These are phyloP conservation scores for Aphodius sticticus DNA, from an alignment of 2,888 invertebrate species.

Conservation along the genomic window DNA sequence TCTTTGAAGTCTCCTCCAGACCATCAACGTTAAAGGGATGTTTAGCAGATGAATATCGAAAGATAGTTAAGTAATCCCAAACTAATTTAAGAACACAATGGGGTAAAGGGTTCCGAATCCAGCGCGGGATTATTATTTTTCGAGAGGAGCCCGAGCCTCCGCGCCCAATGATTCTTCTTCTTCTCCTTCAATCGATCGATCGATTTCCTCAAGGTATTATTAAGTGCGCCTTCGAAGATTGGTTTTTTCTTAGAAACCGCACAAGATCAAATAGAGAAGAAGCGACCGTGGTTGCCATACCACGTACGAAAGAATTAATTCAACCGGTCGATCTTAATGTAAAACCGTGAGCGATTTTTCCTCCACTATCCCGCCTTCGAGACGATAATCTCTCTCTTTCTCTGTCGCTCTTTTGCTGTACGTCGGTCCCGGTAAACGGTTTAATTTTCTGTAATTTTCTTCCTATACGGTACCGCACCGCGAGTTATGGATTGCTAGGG, in stretches of 20 bases:
- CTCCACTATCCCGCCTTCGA: not conserved
- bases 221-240: conserved; percentile 20
- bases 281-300: not conserved
- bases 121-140: conserved; percentile 22
- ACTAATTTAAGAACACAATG: conserved; percentile 24
- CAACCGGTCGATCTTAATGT: conserved; percentile 4
- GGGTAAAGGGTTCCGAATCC: conserved; percentile 17
- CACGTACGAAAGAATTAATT: conserved; percentile 4
- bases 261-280: conserved; percentile 18
- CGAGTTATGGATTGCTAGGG: not conserved
- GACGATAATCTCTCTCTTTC: not conserved
- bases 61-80: conserved; percentile 13
- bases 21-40: not conserved
- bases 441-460: conserved; percentile 4
- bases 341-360: not conserved
- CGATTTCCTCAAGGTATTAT: conserved; percentile 20
- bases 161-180: not conserved
- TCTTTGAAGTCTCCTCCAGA: not conserved
- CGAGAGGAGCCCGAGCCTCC: conserved; percentile 7
- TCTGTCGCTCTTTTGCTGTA: not conserved
- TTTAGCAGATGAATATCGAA: conserved; percentile 16
- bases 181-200: not conserved
- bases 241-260: conserved; percentile 24
- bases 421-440: not conserved
- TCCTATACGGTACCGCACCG: conserved; percentile 4